Conservation (phyloP, 2,797 vertebrate genomes). For the Centroberyx gerrardi region DNA sequence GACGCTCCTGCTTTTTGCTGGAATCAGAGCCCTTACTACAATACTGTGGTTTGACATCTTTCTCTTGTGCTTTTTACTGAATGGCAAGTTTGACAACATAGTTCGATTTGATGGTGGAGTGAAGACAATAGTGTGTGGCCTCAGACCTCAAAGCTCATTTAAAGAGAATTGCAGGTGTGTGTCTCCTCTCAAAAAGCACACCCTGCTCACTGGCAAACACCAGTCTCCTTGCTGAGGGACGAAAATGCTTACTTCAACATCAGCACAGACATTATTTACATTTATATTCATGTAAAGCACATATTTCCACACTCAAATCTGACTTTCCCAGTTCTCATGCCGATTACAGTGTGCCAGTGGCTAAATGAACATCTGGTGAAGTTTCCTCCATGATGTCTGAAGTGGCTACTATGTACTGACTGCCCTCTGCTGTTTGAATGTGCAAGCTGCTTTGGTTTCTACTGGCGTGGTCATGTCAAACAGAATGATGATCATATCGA, state of each 20-base stretch:
- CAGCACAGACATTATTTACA: neutral
- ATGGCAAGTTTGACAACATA: neutral
- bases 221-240: neutral
- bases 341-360: neutral
- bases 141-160: neutral
- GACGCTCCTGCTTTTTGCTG: neutral
- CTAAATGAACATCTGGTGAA: constrained; percentile 18
- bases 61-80: neutral
- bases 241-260: neutral
- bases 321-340: neutral
- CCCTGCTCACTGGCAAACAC: too few relatives aligned
- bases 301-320: neutral
- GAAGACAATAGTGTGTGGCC: neutral
- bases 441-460: constrained; percentile 16
- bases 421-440: constrained; percentile 79
- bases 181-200: neutral
- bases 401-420: constrained; percentile 56
- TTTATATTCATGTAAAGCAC: neutral
- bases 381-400: constrained; percentile 2
- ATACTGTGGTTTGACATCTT: neutral
- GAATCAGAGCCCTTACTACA: neutral
- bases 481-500: neutral
- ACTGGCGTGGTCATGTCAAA: constrained; percentile 29
- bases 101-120: neutral
- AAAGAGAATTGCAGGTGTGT: neutral